Base-by-base conservation (phyloP, 2,888 invertebrate genomes). In the Saturnia japonica region DNA sequence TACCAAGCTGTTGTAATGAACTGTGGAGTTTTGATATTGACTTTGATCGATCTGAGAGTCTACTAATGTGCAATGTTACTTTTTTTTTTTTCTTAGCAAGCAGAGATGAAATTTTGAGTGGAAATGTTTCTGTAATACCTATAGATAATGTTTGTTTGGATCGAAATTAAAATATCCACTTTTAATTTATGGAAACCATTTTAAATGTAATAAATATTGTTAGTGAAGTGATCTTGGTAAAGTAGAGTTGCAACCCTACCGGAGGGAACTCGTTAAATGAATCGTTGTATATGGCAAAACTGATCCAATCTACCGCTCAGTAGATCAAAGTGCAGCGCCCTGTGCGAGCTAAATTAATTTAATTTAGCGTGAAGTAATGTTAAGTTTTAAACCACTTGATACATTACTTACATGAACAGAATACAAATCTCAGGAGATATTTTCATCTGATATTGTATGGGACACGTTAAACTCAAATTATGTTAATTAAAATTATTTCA, bases 231-330 rank as follows among this genome's bases (percentile, higher is more conserved):
- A 42, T 60, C 22, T 68, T n/a, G 28, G 51, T 4, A 40, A 22
- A 68, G 22, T 6, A n/a, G n/a, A n/a, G 2, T 19, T 19, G 40
- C 28, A n/a, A 42, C 42, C 54, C 47, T 68, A 57, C 47, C 62
- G 34, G 19, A 40, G 70, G 70, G 73, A 69, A 51, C 51, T 68
- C 40, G 72, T 69, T 71, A 73, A 74, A 74, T 74, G 72, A 76
- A 74, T 76, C 73, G 74, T 73, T 73, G 75, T 75, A 72, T 74
- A 73, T 68, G 54, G 34, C 51, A 60, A 71, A 71, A 34, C 51
- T 68, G 71, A 71, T 71, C 68, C 47, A 51, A 68, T 60, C 68
- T 42, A 51, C 51, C 51, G 62, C 54, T 67, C 67, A 62, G 62
- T 54, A 62, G 72, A 72, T 72, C 71, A 72, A 71, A 72, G 72